Evolutionary conservation across 2,888 invertebrate genomes (phyloP), one percentile per base, ranked within the genome.

Genomic region (Xylocampa areola): DNA sequence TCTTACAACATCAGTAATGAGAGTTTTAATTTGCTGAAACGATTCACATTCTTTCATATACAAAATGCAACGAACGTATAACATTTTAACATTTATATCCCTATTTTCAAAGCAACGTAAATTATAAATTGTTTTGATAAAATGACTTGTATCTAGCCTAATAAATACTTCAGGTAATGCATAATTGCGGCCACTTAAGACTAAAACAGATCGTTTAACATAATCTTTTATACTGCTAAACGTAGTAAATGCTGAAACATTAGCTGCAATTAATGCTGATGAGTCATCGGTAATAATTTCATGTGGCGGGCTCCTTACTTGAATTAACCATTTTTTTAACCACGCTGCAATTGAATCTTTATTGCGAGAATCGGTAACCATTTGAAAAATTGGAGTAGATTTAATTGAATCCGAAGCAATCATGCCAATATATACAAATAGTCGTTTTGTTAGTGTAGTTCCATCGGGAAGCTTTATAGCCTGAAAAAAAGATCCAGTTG

Each of bases 241-340:
- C 48, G 45, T 45, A 23, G 60, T 60, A 40, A 53, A 60, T 40
- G 49, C 60, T 62, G 48, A 49, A 62, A 49, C 49, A 36, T 53
- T 53, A 44, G 62, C 62, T 49, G 57, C 57, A 52, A 62, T 57
- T 40, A 61, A 52, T 25, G 52, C 52, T 47, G 61, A 61, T 51
- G 61, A 61, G 53, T 58, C 58, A 49, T 63, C 58, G 48, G 65
- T 61, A 53, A 65, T 65, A 52, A 65, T 57, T 61, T 65, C 65
- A 61, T 61, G 61, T 39, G 65, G 65, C 30, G 55, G 44, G 52
- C 49, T 65, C 40, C 53, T 48, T 51, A 66, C 50, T 50, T 41
- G 43, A 53, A 45, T 47, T 53, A 61, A 47, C 65, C 57, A 65
- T 61, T 65, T 53, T 50, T 61, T 57, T 58, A 62, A 58, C 61